Conservation (phyloP, 2,888 invertebrate species). For the Neoitamus cyanurus region DNA sequence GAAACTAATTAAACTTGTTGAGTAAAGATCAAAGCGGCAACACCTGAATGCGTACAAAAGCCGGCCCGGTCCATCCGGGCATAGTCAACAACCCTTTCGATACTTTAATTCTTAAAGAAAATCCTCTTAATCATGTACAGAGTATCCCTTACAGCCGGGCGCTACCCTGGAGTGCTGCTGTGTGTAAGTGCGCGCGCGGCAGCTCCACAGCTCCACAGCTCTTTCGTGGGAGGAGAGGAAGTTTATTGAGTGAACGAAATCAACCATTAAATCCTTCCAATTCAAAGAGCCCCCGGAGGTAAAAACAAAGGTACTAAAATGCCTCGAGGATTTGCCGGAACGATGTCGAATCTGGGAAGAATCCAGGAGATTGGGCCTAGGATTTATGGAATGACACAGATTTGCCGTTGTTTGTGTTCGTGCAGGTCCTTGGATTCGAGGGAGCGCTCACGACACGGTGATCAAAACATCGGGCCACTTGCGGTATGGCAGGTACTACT, state of each 20-base stretch:
- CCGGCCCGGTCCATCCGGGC: neutral
- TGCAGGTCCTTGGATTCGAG: neutral
- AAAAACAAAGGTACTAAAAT: slow-evolving; percentile 52
- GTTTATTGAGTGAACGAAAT: slow-evolving; percentile 33
- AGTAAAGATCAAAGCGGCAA: slow-evolving; percentile 42
- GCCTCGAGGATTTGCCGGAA: slow-evolving; percentile 48
- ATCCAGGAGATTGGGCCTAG: slow-evolving; percentile 13
- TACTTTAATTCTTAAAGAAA: slow-evolving; percentile 51
- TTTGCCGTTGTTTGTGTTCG: neutral
- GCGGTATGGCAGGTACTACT: neutral
- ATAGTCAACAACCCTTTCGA: slow-evolving; percentile 38
- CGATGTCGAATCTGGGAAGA: slow-evolving; percentile 18
- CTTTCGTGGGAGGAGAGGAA: neutral
- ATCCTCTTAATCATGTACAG: slow-evolving; percentile 49
- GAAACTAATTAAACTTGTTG: slow-evolving; percentile 45
- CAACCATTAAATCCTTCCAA: slow-evolving; percentile 47
- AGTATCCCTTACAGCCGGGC: slow-evolving; percentile 5
- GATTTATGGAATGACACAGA: neutral
- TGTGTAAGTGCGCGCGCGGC: neutral
- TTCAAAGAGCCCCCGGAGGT: slow-evolving; percentile 47
- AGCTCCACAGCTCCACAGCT: neutral
- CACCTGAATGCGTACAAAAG: slow-evolving; percentile 32
- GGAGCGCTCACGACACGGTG: neutral
- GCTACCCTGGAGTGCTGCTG: neutral
- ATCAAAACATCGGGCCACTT: neutral